Evolutionary conservation across 2,888 invertebrate species (phyloP).

Genomic region (Drosophila picticornis): DNA sequence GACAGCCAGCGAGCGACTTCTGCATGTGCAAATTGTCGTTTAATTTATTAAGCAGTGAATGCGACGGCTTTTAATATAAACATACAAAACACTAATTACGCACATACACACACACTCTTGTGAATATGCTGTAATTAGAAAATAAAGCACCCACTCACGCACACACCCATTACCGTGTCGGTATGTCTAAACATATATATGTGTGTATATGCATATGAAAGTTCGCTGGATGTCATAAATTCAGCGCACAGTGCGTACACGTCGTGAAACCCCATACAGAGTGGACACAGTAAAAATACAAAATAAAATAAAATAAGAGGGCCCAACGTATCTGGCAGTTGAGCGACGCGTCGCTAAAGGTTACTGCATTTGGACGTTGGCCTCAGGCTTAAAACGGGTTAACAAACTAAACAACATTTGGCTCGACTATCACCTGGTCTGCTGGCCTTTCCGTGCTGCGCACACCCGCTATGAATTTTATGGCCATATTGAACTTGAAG

Average conservation of each 20-base stretch:
- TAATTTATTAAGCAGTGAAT: slow-evolving; percentile 75
- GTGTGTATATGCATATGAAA: neutral
- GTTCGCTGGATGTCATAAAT: slow-evolving; percentile 40
- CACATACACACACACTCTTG: slow-evolving; percentile 26
- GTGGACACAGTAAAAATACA: slow-evolving; percentile 38
- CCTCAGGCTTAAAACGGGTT: slow-evolving; percentile 56
- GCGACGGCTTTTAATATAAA: slow-evolving; percentile 71
- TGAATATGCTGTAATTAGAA: slow-evolving; percentile 65
- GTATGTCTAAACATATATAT: slow-evolving; percentile 1
- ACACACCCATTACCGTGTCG: slow-evolving; percentile 1
- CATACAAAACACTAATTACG: slow-evolving; percentile 76
- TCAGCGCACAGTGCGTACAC: slow-evolving; percentile 54
- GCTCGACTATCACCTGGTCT: slow-evolving; percentile 60
- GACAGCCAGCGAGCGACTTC: slow-evolving; percentile 45
- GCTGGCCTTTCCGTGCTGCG: slow-evolving; percentile 50
- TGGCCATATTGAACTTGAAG: slow-evolving; percentile 75
- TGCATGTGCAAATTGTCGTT: slow-evolving; percentile 77
- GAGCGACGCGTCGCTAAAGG: slow-evolving; percentile 2
- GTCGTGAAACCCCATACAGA: slow-evolving; percentile 17
- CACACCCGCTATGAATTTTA: slow-evolving; percentile 68
- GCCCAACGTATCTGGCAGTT: slow-evolving; percentile 29
- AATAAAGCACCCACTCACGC: slow-evolving; percentile 57
- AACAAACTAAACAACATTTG: slow-evolving; percentile 55
- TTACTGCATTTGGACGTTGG: slow-evolving; percentile 52
- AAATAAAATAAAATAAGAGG: slow-evolving; percentile 30